Evolutionary conservation across 2,113 vertebrate species (phyloP), one percentile per base, ranked within the genome.

Genomic region (Speoplatyrhinus poulsoni): DNA sequence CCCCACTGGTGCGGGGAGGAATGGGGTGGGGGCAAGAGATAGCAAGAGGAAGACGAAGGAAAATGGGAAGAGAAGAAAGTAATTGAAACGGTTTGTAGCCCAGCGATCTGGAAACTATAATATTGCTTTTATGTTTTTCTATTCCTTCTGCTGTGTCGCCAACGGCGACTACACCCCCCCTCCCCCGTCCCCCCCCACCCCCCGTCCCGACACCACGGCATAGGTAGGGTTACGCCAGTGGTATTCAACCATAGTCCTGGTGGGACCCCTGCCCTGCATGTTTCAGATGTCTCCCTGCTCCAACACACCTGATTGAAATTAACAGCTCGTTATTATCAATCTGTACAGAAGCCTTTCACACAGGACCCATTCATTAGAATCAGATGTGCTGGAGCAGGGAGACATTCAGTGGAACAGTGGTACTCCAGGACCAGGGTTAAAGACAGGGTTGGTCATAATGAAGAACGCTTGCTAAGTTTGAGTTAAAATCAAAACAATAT

Each of bases 91-190:
- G 67, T 75, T 78, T 85, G 79, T 86, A 70, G 83, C 73, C 72
- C 85, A 85, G 75, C 48, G 76, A 86, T 80, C 79, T 84, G 80
- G 85, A 91, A 86, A 89, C 75, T 80, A 33, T 69, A 77, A 80
- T 86, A 80, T 86, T 83, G 65, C 73, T 89, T 87, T 88, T 70
- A 83, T 80, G 62, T 85, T 82, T 54, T 26, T n/a, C n/a, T 19
- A 19, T 60, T 72, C 73, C 82, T 76, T 88, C 80, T 88, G 86
- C 55, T 70, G 3, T 73, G 65, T 58, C 63, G 82, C 76, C 72
- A 80, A 63, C 76, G 73, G 69, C 32, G 13, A 55, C 65, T 68
- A 60, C 10, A 3, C 73, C 65, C 67, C 55, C 70, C 49, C 56
- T 19, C 54, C 57, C 62, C 41, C 52, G n/a, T n/a, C n/a, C n/a